A percentile compares a stretch with the other conserved stretches of the same genome.
These are phyloP conservation scores for Drosophila limbata DNA, from an alignment of 2,888 invertebrate genomes.

Conservation along the genomic window DNA sequence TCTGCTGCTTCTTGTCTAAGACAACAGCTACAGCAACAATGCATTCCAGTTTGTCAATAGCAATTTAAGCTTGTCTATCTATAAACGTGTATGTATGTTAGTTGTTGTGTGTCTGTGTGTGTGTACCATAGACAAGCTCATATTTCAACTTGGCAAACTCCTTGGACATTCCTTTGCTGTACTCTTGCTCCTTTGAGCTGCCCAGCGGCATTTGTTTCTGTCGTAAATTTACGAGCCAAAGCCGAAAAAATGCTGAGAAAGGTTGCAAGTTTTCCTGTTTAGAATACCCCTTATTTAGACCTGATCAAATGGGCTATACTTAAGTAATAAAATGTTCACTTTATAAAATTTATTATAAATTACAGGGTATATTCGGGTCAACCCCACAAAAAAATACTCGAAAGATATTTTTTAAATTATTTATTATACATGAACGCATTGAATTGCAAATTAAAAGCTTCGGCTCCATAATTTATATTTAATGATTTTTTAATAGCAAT, in stretches of 20 bases:
- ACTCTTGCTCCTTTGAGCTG: constrained; percentile 12
- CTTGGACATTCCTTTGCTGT: constrained; percentile 43
- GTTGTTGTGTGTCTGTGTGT: constrained; percentile 21
- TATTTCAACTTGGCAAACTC: constrained; percentile 61
- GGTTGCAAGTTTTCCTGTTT: constrained; percentile 35
- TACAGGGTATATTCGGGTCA: constrained; percentile 17
- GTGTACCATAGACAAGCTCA: constrained; percentile 57
- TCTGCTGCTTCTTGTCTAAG: constrained; percentile 26
- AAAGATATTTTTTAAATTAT: constrained; percentile 27
- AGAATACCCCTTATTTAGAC: constrained; percentile 11
- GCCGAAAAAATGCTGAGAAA: constrained; percentile 35
- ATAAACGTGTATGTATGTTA: constrained; percentile 35
- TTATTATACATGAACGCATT: constrained; percentile 48
- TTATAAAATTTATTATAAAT: not conserved
- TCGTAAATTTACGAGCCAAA: constrained; percentile 56
- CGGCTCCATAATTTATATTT: constrained; percentile 60
- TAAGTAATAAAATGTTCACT: not conserved
- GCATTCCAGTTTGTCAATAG: constrained; percentile 62
- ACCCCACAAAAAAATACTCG: not conserved
- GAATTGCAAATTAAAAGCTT: constrained; percentile 64
- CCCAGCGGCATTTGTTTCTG: constrained; percentile 55
- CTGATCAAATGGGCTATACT: not conserved
- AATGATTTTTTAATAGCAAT: constrained; percentile 62
- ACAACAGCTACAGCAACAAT: constrained; percentile 35
- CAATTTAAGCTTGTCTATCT: constrained; percentile 60